Percentiles rank a stretch among this genome's conserved stretches.
These are phyloP conservation scores for Pelusios castaneus DNA, from an alignment of 2,113 vertebrate genomes.

Conservation along the genomic window DNA sequence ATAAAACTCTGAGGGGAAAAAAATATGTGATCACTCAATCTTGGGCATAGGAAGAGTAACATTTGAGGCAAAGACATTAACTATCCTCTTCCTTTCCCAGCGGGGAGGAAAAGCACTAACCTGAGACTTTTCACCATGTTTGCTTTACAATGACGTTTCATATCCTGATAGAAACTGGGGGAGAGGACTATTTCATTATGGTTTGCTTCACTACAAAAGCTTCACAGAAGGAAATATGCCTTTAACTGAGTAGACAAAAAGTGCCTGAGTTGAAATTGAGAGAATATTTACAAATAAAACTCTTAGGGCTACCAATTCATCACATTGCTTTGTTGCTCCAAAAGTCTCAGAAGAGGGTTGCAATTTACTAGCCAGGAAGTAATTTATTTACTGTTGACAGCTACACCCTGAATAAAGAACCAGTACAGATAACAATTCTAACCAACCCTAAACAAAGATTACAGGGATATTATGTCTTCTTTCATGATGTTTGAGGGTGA, in stretches of 20 bases:
- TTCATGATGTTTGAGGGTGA: not conserved
- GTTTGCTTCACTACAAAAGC: slow-evolving; percentile 14
- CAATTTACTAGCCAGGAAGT: slow-evolving; percentile 53
- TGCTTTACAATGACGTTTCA: not conserved
- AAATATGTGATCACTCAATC: not conserved
- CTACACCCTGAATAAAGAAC: slow-evolving; percentile 52
- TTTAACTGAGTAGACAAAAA: slow-evolving; percentile 5
- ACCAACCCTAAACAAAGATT: slow-evolving; percentile 60
- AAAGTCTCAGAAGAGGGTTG: slow-evolving; percentile 37
- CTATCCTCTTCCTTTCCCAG: not conserved
- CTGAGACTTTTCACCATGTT: not conserved
- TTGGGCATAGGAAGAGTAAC: not conserved
- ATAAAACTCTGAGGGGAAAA: not conserved
- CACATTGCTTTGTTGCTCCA: slow-evolving; percentile 51
- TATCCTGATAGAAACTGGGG: not conserved
- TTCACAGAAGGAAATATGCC: slow-evolving; percentile 44
- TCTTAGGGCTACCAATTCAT: slow-evolving; percentile 59
- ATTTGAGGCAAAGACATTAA: slow-evolving; percentile 15
- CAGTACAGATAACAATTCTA: slow-evolving; percentile 43
- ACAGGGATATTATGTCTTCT: slow-evolving; percentile 18
- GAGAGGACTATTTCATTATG: not conserved
- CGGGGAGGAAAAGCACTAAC: not conserved
- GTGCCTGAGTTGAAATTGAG: slow-evolving; percentile 44
- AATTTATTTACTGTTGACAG: slow-evolving; percentile 61
- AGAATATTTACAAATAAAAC: slow-evolving; percentile 62